Percentiles rank a stretch among this genome's conserved stretches.
These are phyloP conservation scores for Trichogramma pretiosum DNA, from an alignment of 1,140 invertebrate species.

Conservation along the genomic window DNA sequence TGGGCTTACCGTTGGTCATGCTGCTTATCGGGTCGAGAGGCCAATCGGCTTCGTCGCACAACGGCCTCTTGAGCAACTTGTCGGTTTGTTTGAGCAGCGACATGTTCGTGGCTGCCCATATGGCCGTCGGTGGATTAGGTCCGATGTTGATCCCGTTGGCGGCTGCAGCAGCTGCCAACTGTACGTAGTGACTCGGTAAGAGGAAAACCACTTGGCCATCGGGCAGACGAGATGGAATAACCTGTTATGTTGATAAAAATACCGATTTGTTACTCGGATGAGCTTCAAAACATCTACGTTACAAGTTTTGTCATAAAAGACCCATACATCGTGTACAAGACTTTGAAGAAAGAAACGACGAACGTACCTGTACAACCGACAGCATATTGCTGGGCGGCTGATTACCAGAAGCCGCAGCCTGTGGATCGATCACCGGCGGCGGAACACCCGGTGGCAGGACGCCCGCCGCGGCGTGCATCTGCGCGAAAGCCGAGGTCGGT, in stretches of 20 bases:
- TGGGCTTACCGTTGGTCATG: conserved; percentile 19
- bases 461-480: conserved; percentile 25
- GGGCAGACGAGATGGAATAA: conserved; percentile 47
- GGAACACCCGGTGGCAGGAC: not conserved
- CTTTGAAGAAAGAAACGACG: too few species aligned
- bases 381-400: conserved; percentile 38
- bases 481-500: conserved; percentile 37
- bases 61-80: conserved; percentile 38
- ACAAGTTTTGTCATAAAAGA: too few species aligned
- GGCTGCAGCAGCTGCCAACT: conserved; percentile 43
- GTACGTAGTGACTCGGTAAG: conserved; percentile 49
- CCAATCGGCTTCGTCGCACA: conserved; percentile 25
- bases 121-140: conserved; percentile 41
- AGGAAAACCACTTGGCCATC: conserved; percentile 52
- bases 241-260: conserved; percentile 34
- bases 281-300: too few species aligned
- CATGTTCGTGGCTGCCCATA: conserved; percentile 45
- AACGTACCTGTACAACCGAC: conserved; percentile 43
- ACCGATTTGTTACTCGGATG: too few species aligned
- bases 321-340: too few species aligned
- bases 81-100: conserved; percentile 41
- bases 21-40: conserved; percentile 18
- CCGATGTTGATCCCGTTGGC: conserved; percentile 44
- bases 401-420: conserved; percentile 22
- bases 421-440: conserved; percentile 24